These are phyloP conservation scores for Halocynthia aurantium DNA, from an alignment of 23 tunicate genomes.

Conservation along the genomic window DNA sequence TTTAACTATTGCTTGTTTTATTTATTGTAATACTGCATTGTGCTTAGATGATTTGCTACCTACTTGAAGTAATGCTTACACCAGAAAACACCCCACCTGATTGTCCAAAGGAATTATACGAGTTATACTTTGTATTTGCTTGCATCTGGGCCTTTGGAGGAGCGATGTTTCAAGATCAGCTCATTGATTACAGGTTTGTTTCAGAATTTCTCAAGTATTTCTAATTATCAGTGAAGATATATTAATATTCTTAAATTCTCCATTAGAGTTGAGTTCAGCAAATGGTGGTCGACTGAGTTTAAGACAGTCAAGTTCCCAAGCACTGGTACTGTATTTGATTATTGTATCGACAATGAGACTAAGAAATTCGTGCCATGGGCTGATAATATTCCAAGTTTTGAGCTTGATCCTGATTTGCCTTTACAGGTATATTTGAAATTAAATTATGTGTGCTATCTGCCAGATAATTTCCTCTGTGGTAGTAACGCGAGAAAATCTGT, in stretches of 20 bases:
- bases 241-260: background rate
- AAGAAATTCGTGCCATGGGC: slow-evolving; percentile 96
- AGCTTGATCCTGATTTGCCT: slow-evolving; percentile 90
- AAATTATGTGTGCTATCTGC: background rate
- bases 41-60: slow-evolving; percentile 66
- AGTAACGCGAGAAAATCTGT: background rate
- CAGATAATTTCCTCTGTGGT: background rate
- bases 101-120: slow-evolving; percentile 89
- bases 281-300: slow-evolving; percentile 96
- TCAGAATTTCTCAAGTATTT: background rate
- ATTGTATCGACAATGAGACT: slow-evolving; percentile 83
- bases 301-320: slow-evolving; percentile 94
- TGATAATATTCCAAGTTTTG: slow-evolving; percentile 77
- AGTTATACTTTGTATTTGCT: slow-evolving; percentile 94
- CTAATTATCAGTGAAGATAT: background rate
- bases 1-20: too few species aligned
- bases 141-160: slow-evolving; percentile 99
- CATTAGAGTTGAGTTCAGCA: slow-evolving; percentile 93
- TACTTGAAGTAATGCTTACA: slow-evolving; percentile 75
- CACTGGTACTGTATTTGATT: slow-evolving; percentile 93
- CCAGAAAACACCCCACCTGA: slow-evolving; percentile 91
- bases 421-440: slow-evolving; percentile 43
- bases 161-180: slow-evolving; percentile 94
- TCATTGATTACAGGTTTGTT: slow-evolving; percentile 77
- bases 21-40: too few species aligned